Percentiles rank a stretch among this genome's conserved stretches.
These are phyloP conservation scores for Hydractinia symbiolongicarpus DNA, from an alignment of 30 jellyfish, hydroid and myxozoan genomes.

Conservation along the genomic window DNA sequence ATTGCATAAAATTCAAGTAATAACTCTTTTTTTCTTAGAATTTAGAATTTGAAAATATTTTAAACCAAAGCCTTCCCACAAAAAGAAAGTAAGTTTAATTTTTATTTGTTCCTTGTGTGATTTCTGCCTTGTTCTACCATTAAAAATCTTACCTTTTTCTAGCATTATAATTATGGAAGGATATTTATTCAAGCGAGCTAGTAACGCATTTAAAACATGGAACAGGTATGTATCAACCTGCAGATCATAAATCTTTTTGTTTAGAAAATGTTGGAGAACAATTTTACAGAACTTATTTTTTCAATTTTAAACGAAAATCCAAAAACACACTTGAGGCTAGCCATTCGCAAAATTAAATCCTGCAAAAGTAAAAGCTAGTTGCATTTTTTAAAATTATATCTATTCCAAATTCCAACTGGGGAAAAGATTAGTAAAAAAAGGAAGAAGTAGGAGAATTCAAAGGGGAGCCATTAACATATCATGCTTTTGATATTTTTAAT, in stretches of 20 bases:
- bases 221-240: slow-evolving; percentile 49
- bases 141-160: neutral
- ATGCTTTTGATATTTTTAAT: too few species aligned
- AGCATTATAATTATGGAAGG: slow-evolving; percentile 78
- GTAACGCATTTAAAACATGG: slow-evolving; percentile 98
- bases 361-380: too few species aligned
- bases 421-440: too few species aligned
- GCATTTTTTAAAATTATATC: too few species aligned
- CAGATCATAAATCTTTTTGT: neutral
- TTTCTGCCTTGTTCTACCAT: neutral
- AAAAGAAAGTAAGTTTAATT: slow-evolving; percentile 13
- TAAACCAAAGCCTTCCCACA: slow-evolving; percentile 9
- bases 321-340: too few species aligned
- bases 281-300: too few species aligned
- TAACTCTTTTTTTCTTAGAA: neutral
- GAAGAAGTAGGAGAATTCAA: too few species aligned
- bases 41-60: slow-evolving; percentile 15
- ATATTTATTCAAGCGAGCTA: slow-evolving; percentile 80
- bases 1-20: too few species aligned
- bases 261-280: neutral
- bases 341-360: too few species aligned
- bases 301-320: too few species aligned
- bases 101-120: neutral
- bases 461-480: too few species aligned
- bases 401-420: too few species aligned